Evolutionary conservation across 2,113 vertebrate species (phyloP), one percentile per base, ranked within the genome.

Genomic region (Equus przewalskii): DNA sequence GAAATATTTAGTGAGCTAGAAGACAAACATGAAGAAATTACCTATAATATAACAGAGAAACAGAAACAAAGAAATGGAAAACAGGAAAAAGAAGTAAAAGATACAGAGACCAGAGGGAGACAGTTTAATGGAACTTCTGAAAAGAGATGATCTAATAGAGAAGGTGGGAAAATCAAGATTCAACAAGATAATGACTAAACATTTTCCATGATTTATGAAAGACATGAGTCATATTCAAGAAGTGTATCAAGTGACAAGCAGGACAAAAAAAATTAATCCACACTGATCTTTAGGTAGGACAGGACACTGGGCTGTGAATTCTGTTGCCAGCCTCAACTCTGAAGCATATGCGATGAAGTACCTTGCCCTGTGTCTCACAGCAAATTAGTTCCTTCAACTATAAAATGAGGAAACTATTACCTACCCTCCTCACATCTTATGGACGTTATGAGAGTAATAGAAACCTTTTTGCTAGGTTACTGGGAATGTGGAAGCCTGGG

Each of bases 371-470:
- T 36, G 6, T 85, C 21, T 91, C 51, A 76, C 11, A 64, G 49
- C 69, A 36, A 89, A n/a, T 64, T 92, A 94, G 18, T 86, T 92
- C 9, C 56, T 89, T 90, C 76, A 96, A 46, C 7, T 79, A 26
- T 83, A 84, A 97, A 70, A 85, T 81, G 49, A 88, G 36, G 51
- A 96, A 91, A 97, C 41, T 14, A 83, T 84, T 87, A 85, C 15
- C 5, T 69, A 75, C 12, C 9, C 70, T 91, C 44, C 14, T 95
- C 75, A 65, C 1, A 89, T 22, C 10, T 73, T 70, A 76, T 41
- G 9, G 36, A 41, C 4, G 46, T 88, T 92, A 79, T 78, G 46
- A 88, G 41, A 69, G 6, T 79, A 85, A 90, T 3, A 89, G 67
- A 94, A 96, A 75, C 10, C 1, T 76, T 41, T 93, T 89, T 73